Conservation (phyloP, 2,797 vertebrate species). For the Pantherophis vulpinus region DNA sequence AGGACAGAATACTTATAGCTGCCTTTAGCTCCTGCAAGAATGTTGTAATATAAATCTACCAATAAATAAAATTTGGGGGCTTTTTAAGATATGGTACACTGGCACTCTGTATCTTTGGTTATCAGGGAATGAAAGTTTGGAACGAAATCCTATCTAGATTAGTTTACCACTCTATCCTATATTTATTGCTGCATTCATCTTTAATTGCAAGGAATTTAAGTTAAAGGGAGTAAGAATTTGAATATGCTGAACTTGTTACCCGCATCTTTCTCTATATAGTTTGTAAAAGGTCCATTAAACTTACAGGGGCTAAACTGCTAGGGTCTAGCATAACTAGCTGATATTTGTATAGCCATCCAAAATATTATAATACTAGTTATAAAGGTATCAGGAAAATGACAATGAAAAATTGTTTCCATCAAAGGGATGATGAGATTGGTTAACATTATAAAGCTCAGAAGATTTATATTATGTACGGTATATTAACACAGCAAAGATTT, state of each 20-base stretch:
- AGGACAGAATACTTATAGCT: not conserved
- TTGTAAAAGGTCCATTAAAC: not conserved
- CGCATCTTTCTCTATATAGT: not conserved
- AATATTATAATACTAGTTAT: not conserved
- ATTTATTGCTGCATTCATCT: not conserved
- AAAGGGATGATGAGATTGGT: not conserved
- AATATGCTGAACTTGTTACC: not conserved
- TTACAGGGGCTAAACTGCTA: not conserved
- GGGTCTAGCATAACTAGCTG: not conserved
- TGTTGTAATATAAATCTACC: not conserved
- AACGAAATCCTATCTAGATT: not conserved
- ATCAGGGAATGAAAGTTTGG: not conserved
- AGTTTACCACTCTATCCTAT: not conserved
- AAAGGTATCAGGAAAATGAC: not conserved
- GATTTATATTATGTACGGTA: not conserved
- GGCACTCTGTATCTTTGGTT: not conserved
- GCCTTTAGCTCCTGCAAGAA: not conserved
- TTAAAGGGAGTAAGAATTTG: not conserved
- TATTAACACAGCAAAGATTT: not conserved
- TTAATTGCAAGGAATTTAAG: not conserved
- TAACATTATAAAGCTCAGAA: not conserved
- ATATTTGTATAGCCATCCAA: not conserved
- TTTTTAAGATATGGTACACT: not conserved
- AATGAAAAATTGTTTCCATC: not conserved
- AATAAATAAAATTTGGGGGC: not conserved